A percentile compares a stretch with the other conserved stretches of the same genome.
Conservation (phyloP, 2,113 vertebrate genomes). For the Lophotis ruficrista region DNA sequence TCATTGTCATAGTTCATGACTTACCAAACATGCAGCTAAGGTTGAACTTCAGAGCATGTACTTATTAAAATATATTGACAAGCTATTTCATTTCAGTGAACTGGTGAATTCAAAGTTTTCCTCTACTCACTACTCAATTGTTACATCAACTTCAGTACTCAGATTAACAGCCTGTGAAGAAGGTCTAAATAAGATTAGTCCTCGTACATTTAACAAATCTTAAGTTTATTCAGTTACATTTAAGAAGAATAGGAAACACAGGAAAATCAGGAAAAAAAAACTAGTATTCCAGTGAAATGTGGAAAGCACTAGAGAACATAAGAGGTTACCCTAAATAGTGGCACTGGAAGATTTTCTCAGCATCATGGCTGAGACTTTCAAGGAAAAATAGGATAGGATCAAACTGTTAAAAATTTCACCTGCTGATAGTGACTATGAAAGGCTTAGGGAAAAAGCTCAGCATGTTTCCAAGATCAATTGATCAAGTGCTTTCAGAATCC, state of each 20-base stretch:
- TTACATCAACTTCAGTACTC: neutral
- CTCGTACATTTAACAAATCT: neutral
- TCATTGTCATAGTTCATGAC: neutral
- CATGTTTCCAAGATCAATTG: neutral
- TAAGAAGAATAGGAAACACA: neutral
- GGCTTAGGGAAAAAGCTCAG: neutral
- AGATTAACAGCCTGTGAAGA: neutral
- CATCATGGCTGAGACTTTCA: neutral
- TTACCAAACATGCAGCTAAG: neutral
- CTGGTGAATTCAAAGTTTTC: neutral
- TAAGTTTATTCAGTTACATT: neutral
- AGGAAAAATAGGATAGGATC: neutral
- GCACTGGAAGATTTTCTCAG: neutral
- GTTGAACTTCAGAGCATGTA: neutral
- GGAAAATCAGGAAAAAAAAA: neutral
- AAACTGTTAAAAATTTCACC: constrained; percentile 8
- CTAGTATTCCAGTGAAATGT: neutral
- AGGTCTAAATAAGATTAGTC: neutral
- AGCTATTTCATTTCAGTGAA: neutral
- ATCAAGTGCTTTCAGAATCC: constrained; percentile 29
- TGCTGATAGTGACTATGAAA: neutral
- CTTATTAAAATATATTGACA: neutral
- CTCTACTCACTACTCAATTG: neutral
- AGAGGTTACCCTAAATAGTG: neutral
- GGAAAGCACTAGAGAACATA: neutral